phyloP scores from a whole-genome alignment of 2,888 invertebrate species.

The Parnassius mnemosyne region DNA sequence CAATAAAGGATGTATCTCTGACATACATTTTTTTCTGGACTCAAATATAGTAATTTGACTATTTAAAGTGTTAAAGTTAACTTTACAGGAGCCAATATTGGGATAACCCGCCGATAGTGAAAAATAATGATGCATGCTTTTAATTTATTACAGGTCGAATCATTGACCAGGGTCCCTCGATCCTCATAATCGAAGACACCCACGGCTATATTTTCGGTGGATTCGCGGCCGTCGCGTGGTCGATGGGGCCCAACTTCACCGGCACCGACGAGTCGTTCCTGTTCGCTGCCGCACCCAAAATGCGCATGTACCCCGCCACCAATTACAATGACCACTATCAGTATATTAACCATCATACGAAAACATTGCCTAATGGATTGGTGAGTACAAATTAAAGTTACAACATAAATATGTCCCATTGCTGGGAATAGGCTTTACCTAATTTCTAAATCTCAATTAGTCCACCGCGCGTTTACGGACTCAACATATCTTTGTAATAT shows the following conservation, averaged over 20 bases:
- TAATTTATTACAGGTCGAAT: conserved; percentile 81
- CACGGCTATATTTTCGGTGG: conserved; percentile 94
- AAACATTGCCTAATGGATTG: conserved; percentile 96
- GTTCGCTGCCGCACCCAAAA: conserved; percentile 90
- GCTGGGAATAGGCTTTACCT: too few species aligned
- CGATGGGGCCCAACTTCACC: conserved; percentile 86
- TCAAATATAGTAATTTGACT: too few species aligned
- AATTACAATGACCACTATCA: conserved; percentile 94
- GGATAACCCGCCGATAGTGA: too few species aligned
- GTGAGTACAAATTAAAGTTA: conserved; percentile 61
- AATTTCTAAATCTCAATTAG: too few species aligned
- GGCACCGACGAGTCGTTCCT: conserved; percentile 90
- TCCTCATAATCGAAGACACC: conserved; percentile 91
- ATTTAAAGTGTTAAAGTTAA: too few species aligned
- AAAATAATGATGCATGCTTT: too few species aligned
- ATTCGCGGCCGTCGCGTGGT: conserved; percentile 90
- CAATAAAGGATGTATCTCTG: too few species aligned
- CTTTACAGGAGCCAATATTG: too few species aligned
- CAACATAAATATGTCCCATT: too few species aligned
- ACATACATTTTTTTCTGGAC: too few species aligned
- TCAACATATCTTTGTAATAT: too few species aligned
- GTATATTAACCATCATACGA: conserved; percentile 94
- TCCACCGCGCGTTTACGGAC: too few species aligned
- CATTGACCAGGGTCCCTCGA: conserved; percentile 88
- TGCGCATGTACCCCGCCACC: conserved; percentile 88